Conservation (phyloP, 2,797 vertebrate species). For the Pangasius sanitwongsei region DNA sequence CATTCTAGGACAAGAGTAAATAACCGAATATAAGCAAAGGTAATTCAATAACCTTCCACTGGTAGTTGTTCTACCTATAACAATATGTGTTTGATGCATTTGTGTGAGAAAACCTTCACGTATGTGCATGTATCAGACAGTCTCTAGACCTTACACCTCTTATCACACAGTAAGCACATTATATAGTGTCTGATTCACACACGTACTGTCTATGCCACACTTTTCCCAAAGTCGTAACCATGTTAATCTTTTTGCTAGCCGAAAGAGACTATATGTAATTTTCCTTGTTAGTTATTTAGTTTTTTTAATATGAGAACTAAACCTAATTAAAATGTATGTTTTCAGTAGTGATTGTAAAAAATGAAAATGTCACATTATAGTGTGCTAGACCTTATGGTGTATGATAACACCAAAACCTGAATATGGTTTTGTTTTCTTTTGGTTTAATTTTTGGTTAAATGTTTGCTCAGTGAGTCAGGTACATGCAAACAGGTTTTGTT, state of each 20-base stretch:
- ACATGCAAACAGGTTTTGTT: not conserved
- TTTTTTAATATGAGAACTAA: no score
- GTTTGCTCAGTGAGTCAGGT: not conserved
- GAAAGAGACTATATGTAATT: no score
- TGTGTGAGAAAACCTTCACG: slow-evolving; percentile 79
- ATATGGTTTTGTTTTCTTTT: no score
- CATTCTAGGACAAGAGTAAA: not conserved
- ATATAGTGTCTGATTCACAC: slow-evolving; percentile 76
- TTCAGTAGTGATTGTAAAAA: no score
- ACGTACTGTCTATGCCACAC: slow-evolving; percentile 83
- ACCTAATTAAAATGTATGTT: no score
- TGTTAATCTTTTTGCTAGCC: no score
- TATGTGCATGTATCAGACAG: slow-evolving; percentile 90
- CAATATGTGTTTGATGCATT: not conserved
- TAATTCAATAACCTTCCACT: not conserved
- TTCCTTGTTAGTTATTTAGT: no score
- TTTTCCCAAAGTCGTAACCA: no score
- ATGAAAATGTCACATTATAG: no score
- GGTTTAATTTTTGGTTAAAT: not conserved
- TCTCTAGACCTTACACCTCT: slow-evolving; percentile 81
- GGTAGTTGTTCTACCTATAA: not conserved
- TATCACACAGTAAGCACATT: slow-evolving; percentile 92
- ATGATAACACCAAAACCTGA: no score
- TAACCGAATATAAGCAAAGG: not conserved
- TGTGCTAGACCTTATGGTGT: no score